phyloP scores from a whole-genome alignment of 2,113 vertebrate genomes.

The Morone chrysops region DNA sequence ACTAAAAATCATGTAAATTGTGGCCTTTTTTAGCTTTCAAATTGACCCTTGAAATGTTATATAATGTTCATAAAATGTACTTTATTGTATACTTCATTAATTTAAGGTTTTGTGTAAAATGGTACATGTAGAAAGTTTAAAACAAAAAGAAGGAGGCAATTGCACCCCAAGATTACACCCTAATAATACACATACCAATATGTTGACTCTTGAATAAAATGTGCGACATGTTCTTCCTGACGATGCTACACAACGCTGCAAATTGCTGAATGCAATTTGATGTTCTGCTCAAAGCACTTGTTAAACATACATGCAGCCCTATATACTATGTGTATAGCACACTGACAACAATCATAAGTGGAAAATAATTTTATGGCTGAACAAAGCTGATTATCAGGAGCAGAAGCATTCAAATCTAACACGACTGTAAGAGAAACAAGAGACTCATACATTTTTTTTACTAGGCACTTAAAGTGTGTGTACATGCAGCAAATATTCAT shows the following conservation, averaged over 20 bases:
- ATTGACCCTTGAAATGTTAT: neutral
- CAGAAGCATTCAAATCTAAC: conserved; percentile 9
- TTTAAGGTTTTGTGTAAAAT: conserved; percentile 7
- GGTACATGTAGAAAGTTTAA: neutral
- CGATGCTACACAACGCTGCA: neutral
- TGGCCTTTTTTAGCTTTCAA: neutral
- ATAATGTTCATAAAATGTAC: conserved; percentile 24
- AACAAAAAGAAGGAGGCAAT: neutral
- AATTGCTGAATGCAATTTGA: neutral
- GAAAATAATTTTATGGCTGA: neutral
- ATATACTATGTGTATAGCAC: neutral
- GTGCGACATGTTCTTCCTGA: neutral
- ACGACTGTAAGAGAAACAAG: neutral
- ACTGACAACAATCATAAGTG: neutral
- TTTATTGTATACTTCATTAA: conserved; percentile 22
- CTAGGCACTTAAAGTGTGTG: neutral
- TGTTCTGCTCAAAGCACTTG: neutral
- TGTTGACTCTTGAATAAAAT: neutral
- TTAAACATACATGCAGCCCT: neutral
- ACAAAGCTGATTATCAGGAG: neutral
- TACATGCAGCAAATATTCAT: neutral
- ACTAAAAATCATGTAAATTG: neutral
- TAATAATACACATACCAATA: conserved; percentile 1
- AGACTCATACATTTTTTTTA: neutral
- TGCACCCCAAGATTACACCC: neutral